Base-by-base conservation (phyloP, 2,888 invertebrate genomes). In the Ichneumoninae sp. region DNA sequence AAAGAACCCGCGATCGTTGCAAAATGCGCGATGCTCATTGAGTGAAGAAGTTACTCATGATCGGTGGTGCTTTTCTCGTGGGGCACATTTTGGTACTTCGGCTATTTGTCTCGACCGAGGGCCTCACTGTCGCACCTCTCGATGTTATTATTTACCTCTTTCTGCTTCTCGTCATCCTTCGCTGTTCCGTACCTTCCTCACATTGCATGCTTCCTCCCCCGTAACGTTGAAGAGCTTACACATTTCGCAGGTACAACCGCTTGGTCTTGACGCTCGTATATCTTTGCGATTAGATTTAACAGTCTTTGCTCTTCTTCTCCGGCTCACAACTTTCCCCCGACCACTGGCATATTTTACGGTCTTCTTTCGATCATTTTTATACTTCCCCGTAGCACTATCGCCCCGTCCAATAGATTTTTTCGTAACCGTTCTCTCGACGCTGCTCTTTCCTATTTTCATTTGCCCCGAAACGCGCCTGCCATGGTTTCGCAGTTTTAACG, bases 221-320 rank as follows among this genome's bases (percentile, higher is more conserved):
- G 33, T 63, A 33, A 82, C 54, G 13, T 84, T 26, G 30, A 86
- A 84, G 7, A 86, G 79, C 68, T 79, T 76, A 44, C 84, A 86
- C 84, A 86, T 79, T 16, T 86, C 79, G 40, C 86, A 86, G 2
- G 63, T 86, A 16, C 84, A 86, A 65, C n/a, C 57, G n/a, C 19
- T 44, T 1, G 60, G 47, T 52, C 65, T 82, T 26, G 54, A n/a
- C 26, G 22, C 44, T n/a, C 75, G 40, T 0, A 6, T 1, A 36
- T 13, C 60, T 82, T 76, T 81, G 3, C 52, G 26, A 54, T 77
- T 63, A 0, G 36, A 3, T 10, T 26, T 60, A 22, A 52, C 10
- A 4, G 19, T 75, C 44, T 54, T 79, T 6, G 19, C 44, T 73
- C n/a, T 63, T 70, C 57, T 84, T 33, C 65, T 54, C 1, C 73